Evolutionary conservation across 1,140 invertebrate species (phyloP).

Genomic region (Aphis craccivora): DNA sequence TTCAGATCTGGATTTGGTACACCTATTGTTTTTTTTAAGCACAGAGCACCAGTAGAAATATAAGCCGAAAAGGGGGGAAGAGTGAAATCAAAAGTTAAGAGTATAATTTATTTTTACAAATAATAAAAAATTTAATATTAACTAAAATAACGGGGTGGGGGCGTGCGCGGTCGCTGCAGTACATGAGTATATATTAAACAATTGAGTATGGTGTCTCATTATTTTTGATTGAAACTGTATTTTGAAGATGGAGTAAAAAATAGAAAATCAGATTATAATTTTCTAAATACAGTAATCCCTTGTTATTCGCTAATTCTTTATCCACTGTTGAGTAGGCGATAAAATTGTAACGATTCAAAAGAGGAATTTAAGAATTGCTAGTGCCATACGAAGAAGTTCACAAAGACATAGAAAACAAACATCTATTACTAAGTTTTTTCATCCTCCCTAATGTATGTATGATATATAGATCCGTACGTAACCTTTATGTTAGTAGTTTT

Average conservation of each 20-base stretch:
- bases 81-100: not conserved
- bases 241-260: not conserved
- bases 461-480: too few relatives aligned
- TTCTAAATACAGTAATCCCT: not conserved
- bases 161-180: too few relatives aligned
- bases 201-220: not conserved
- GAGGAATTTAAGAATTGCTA: not conserved
- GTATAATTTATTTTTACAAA: too few relatives aligned
- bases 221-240: not conserved
- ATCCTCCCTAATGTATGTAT: too few relatives aligned
- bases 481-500: not conserved
- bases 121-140: too few relatives aligned
- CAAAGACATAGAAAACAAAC: constrained; percentile 17
- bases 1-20: not conserved
- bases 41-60: too few relatives aligned
- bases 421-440: too few relatives aligned
- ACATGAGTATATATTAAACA: too few relatives aligned
- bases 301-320: too few relatives aligned
- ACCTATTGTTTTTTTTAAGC: not conserved
- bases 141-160: too few relatives aligned
- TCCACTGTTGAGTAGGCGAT: too few relatives aligned
- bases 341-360: not conserved
- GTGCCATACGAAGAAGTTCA: constrained; percentile 11
- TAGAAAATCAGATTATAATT: not conserved
- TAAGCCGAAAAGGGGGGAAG: too few relatives aligned